phyloP scores from a whole-genome alignment of 2,797 vertebrate genomes.

The Aphelocoma californica region DNA sequence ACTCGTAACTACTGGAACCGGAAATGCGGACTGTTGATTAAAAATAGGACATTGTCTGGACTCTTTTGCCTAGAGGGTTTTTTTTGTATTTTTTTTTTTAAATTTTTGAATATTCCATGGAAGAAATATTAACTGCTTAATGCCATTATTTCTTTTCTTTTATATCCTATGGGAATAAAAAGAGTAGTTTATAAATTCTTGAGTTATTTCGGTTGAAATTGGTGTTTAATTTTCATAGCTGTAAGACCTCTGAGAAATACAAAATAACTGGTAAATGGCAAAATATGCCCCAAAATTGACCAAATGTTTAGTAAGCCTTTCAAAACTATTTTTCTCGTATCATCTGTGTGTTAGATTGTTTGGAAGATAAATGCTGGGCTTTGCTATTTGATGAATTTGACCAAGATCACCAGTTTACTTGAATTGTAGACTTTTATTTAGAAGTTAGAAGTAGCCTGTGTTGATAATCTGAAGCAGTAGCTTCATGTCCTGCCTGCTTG shows the following conservation, averaged over 20 bases:
- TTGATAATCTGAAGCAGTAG: neutral
- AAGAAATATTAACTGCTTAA: neutral
- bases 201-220: neutral
- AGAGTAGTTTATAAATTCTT: neutral
- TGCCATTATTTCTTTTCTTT: neutral
- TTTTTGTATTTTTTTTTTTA: rapidly evolving
- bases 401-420: neutral
- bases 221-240: neutral
- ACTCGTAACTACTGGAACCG: neutral
- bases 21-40: neutral
- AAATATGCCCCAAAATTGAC: neutral
- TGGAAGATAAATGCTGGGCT: neutral
- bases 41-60: neutral
- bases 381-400: neutral
- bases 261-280: neutral
- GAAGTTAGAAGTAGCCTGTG: neutral
- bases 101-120: neutral
- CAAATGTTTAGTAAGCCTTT: neutral
- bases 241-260: neutral
- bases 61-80: neutral
- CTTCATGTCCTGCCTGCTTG: neutral
- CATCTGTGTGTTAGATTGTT: neutral
- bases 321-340: neutral
- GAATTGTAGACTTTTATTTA: neutral
- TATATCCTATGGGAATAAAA: neutral